Base-by-base conservation (phyloP, 2,888 invertebrate genomes). In the Microchrysa polita region DNA sequence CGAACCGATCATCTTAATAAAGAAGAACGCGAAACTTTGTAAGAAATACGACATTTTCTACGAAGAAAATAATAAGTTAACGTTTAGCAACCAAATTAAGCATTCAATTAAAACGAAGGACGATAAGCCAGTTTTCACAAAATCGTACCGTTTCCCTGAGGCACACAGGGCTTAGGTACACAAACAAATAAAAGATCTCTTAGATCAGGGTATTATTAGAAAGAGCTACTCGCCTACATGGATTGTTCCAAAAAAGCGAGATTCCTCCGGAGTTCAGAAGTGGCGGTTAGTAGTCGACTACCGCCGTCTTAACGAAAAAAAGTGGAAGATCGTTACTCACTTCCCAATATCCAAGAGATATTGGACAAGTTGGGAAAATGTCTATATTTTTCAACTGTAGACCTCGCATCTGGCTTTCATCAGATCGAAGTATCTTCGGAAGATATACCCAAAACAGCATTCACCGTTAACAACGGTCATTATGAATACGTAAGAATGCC, bases 41-140 rank as follows among this genome's bases (percentile, higher is more conserved):
- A 0, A 14, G 1, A 14, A 61, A 40, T 34, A 61, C 0, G 40
- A 61, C 16, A 40, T 61, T 1, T 34, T 40, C 40, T 16, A 16
- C n/a, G 48, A 44, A 18, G 52, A n/a, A 1, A n/a, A n/a, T 1
- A 20, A 65, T 14, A 10, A 2, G 0, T 12, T 65, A 10, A 4
- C 7, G 5, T 48, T 65, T 23, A 1, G 48, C 0, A 48, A 65
- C 34, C 22, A 73, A n/a, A 48, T 67, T 14, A 69, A 74, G 55
- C 76, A 77, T 22, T 10, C 72, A 73, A 75, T 76, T 14, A 73
- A 74, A 16, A 76, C 77, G 1, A 73, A 60, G 12, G 34, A 73
- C 53, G 57, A 76, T 53, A 48, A 71, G 10, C 74, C 77, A n/a
- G 75, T 77, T 12, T 76, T 75, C 55, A 57, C 73, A 1, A 77